Evolutionary conservation across 2,113 vertebrate genomes (phyloP), one percentile per base, ranked within the genome.

Genomic region (Helogale parvula): DNA sequence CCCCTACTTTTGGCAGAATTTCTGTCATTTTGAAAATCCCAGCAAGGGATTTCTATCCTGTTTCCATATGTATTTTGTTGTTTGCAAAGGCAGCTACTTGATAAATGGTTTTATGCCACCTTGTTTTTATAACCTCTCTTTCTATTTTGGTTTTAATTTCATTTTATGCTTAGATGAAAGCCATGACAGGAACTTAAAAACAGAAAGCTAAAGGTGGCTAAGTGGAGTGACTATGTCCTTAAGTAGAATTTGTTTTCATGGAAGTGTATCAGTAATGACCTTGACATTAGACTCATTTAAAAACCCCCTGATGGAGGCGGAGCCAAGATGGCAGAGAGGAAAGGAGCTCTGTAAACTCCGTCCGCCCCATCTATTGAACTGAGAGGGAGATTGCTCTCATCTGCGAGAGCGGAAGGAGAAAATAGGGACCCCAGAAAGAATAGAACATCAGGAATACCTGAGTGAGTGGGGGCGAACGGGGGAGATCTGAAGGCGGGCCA

Each of bases 21-120:
- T 74, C 81, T 92, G 23, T 52, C 63, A 60, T 93, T 87, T 97
- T 81, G 6, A 80, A n/a, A 87, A 65, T 92, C 65, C 89, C 66
- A 29, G 81, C 63, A 54, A 76, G 15, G 47, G 79, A n/a, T 94
- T 47, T 79, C 29, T 83, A 21, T 82, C 63, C 63, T 69, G 7
- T 96, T 94, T 87, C 72, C 50, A 29, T 83, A 38, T 57, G 7
- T 76, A 41, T 68, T 80, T 88, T 93, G 82, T 50, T 77, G 45
- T 71, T 60, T 35, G 29, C 14, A 31, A 90, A 87, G 63, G 52
- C 81, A 93, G 60, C n/a, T 52, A 19, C 87, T 81, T 86, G n/a
- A 89, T 88, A 90, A 90, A 76, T 69, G 57, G 9, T 63, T 63
- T 94, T 87, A 90, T 85, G 25, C 0, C 1, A 14, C 47, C 29